Base-by-base conservation (phyloP, 2,888 invertebrate genomes). In the Melipona bicolor region DNA sequence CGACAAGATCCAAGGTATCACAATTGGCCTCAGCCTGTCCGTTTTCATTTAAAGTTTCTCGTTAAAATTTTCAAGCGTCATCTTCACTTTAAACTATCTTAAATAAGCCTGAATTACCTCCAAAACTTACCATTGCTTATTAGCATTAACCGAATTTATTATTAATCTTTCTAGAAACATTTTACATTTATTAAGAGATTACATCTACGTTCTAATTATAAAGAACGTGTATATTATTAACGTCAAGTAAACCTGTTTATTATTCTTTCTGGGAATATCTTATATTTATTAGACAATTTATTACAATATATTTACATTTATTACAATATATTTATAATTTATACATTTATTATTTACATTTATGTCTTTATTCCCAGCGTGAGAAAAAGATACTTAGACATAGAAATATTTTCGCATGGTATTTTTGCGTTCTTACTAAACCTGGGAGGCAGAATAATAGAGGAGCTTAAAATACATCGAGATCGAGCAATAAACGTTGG, bases 1-100 rank as follows among this genome's bases (percentile, higher is more conserved):
- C 84, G 67, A 81, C 76, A 84, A 83, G 79, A 90, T 89, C 86
- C 87, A 75, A 77, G 83, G 83, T 74, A 74, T 85, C 76, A 52
- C 52, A 32, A n/a, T 50, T 69, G 85, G 84, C 84, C 90, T 81
- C 88, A 87, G 64, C 73, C 70, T 84, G 67, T 87, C 87, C 74
- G 52, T 81, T 81, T 88, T 81, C 81, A 82, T 75, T 79, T 71
- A 68, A 52, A 74, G 17, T 65, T 74, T 70, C 54, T 76, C 76
- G 24, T 32, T 73, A 36, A 68, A 61, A 70, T 67, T 81, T 67
- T 50, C 69, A 73, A 77, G 65, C 32, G 65, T 32, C 54, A 80
- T 50, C 9, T 17, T 21, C 32, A 2, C 27, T 15, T 19, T 36
- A 17, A 59, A 56, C 32, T n/a, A 19, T 21, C 62, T 17, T 13